These are phyloP conservation scores for Sebastes diploproa DNA, from an alignment of 2,797 vertebrate genomes.

Conservation along the genomic window DNA sequence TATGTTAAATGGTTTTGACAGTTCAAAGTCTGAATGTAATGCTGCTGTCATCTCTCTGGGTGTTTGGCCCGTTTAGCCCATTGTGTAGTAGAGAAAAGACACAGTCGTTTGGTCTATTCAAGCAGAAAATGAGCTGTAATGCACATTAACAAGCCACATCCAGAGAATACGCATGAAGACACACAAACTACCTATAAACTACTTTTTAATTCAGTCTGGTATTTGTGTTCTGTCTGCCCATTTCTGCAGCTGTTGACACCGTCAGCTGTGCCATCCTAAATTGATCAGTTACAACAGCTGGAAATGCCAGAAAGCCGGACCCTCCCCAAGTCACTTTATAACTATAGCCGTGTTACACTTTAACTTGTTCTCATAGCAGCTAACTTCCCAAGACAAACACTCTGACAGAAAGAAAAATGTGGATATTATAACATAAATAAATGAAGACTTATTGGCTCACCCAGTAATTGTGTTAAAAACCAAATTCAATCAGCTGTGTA, in stretches of 20 bases:
- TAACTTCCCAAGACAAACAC: neutral
- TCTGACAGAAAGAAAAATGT: neutral
- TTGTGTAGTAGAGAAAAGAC: conserved; percentile 12
- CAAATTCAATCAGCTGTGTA: neutral
- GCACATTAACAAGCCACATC: neutral
- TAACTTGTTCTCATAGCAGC: neutral
- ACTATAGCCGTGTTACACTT: neutral
- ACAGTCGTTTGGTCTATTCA: neutral
- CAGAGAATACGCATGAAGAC: neutral
- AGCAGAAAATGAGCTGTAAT: conserved; percentile 8
- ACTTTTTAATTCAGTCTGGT: neutral
- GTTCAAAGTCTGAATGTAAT: conserved; percentile 57
- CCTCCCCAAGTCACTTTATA: neutral
- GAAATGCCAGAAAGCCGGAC: conserved; percentile 7
- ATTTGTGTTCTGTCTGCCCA: neutral
- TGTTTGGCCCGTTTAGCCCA: conserved; percentile 29
- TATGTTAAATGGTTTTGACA: conserved; percentile 39
- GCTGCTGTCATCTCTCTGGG: conserved; percentile 25
- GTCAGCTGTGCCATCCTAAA: conserved; percentile 21
- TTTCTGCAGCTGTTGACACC: conserved; percentile 40
- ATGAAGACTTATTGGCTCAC: neutral
- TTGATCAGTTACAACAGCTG: conserved; percentile 66
- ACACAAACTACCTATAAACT: neutral
- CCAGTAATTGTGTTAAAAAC: neutral
- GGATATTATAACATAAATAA: neutral